Conservation (phyloP, 2,888 invertebrate species). For the Periphyllus acericola region DNA sequence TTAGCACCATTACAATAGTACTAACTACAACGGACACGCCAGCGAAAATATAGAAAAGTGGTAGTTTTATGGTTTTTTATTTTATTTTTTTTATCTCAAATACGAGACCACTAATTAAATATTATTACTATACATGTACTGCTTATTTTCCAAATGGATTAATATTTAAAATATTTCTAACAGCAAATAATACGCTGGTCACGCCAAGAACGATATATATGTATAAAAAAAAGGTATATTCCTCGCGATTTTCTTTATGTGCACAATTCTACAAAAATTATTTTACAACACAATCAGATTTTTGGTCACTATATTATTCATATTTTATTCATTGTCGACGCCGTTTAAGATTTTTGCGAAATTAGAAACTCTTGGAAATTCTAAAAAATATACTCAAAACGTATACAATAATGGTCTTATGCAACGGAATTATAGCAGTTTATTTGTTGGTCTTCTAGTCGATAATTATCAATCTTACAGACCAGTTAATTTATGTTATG, state of each 20-base stretch:
- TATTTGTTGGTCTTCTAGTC: background rate
- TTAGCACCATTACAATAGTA: background rate
- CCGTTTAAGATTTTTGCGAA: background rate
- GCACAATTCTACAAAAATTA: background rate
- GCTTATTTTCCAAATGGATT: slow-evolving; percentile 24
- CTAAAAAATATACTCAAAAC: background rate
- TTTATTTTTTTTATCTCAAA: slow-evolving; percentile 2
- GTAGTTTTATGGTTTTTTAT: slow-evolving; percentile 1
- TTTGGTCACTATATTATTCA: background rate
- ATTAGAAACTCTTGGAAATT: background rate
- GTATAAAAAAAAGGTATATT: background rate
- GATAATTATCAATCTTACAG: no score
- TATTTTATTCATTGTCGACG: background rate
- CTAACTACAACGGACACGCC: background rate
- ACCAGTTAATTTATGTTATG: background rate
- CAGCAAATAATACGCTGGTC: background rate
- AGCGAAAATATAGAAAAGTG: background rate
- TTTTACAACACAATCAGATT: background rate
- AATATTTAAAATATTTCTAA: slow-evolving; percentile 20
- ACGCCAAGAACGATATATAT: background rate
- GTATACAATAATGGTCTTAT: background rate
- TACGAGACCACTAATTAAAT: slow-evolving; percentile 21
- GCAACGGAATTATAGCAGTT: background rate
- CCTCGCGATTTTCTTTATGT: background rate
- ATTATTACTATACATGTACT: background rate